Evolutionary conservation across 2,888 invertebrate genomes (phyloP), one percentile per base, ranked within the genome.

Genomic region (Boloria selene): DNA sequence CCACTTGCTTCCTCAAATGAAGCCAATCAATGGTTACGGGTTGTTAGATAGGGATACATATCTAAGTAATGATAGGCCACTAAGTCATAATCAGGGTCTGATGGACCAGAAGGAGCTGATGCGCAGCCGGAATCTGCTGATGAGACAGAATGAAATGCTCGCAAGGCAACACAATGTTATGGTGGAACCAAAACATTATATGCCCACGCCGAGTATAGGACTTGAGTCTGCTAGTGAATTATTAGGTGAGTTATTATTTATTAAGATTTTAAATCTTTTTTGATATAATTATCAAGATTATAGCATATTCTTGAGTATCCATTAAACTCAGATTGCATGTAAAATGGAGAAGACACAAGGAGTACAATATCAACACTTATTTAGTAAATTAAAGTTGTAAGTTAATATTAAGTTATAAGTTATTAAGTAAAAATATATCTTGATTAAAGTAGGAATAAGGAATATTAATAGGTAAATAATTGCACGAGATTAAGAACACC

Each of bases 171-270:
- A 88, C 76, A 84, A 78, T 71, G 81, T 74, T 54, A 81, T 88
- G 82, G 81, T 82, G 31, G 89, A 88, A 61, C 83, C 82, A 50
- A 91, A 90, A 77, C 91, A 87, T 75, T 92, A 85, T 78, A 82
- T 90, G 86, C 81, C 86, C 64, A 75, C 83, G 16, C 80, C 83
- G 75, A 88, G 85, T 88, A 86, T 90, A 89, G 89, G 86, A 75
- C 79, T 87, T 52, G 91, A 90, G 59, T 85, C 88, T 63, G 80
- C 85, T 90, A 91, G 86, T 87, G 91, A 92, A 87, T 80, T 91
- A 87, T 88, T 92, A 91, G 91, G 91, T 92, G 73, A 86, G 82
- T 18, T 13, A 31, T 47, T n/a, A 47, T 47, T 47, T 14, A n/a
- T 13, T 13, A 7, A 45, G n/a, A n/a, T n/a, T n/a, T n/a, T n/a